A percentile compares a stretch with the other conserved stretches of the same genome.
Conservation (phyloP, 2,797 vertebrate species). For the Scleropages formosus region DNA sequence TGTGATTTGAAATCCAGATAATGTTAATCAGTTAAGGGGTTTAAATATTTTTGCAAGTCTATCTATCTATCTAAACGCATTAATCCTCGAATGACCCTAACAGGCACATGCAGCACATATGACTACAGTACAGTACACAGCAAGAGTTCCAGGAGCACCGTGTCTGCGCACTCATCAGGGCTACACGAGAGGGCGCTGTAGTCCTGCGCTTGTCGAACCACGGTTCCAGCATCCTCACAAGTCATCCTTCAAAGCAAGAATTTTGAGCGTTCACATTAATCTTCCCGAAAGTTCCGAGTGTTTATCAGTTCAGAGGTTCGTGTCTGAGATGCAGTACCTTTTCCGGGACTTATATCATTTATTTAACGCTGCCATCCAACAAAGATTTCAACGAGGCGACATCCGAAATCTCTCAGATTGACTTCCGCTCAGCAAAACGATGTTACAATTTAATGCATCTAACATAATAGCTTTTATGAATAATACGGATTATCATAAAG, state of each 20-base stretch:
- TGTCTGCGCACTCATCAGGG: not conserved
- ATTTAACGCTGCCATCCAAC: slow-evolving; percentile 20
- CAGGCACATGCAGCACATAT: no score
- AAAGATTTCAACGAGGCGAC: slow-evolving; percentile 6
- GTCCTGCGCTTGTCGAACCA: slow-evolving; percentile 8
- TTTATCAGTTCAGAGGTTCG: slow-evolving; percentile 26
- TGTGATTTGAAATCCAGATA: no score
- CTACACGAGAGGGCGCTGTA: slow-evolving; percentile 30
- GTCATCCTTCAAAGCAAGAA: slow-evolving; percentile 1
- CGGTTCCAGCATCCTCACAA: slow-evolving; percentile 11
- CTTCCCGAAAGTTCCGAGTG: slow-evolving; percentile 23
- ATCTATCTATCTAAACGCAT: no score
- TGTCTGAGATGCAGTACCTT: slow-evolving; percentile 23
- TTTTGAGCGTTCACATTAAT: slow-evolving; percentile 27
- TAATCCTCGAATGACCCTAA: no score
- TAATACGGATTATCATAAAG: not conserved
- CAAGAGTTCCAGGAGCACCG: no score
- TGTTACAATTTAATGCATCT: not conserved
- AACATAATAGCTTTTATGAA: slow-evolving; percentile 2
- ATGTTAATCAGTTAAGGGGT: no score
- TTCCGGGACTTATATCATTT: slow-evolving; percentile 8
- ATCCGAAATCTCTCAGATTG: slow-evolving; percentile 23
- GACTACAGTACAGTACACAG: no score
- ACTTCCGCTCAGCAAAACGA: slow-evolving; percentile 6
- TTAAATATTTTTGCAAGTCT: no score